Evolutionary conservation across 2,888 invertebrate genomes (phyloP), one percentile per base, ranked within the genome.

Genomic region (Oscheius sp.): DNA sequence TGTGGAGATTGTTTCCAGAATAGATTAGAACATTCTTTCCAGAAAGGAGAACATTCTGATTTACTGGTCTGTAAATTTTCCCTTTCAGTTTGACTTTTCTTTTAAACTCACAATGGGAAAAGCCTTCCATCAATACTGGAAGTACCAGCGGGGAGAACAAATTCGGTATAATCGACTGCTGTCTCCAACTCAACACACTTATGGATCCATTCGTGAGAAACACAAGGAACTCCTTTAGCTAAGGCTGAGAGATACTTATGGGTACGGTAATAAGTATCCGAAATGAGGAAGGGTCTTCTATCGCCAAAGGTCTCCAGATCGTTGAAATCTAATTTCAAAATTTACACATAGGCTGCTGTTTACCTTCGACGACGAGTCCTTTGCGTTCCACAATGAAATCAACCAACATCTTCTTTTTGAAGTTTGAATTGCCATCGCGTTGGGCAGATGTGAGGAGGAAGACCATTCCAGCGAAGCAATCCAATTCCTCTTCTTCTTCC

Each of bases 161-260:
- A 84, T 6, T 69, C 53, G 8, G 45, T 15, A 65, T 80, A 73
- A 27, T 80, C 78, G 3, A 80, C 48, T 6, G 78, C 58, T 5
- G 17, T 15, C 27, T 71, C 69, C 17, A 29, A 50, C 45, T 61
- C 58, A 10, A 34, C 91, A 81, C 91, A 91, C 76, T 90, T 88
- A 33, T 91, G 90, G 64, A 93, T 90, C 92, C 92, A 93, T 68
- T 89, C 89, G 87, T 92, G 92, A 48, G 91, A 91, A 3, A 92
- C 88, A 5, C 91, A 90, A 1, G 89, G 89, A 53, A 92, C 89
- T 70, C 91, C 91, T 1, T 90, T 90, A 0, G 92, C 91, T 45
- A 93, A 86, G 76, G 92, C 92, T 76, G 91, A 90, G 77, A 93
- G 89, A 87, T 91, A 92, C 84, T 92, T 92, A 10, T 91, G 91